Evolutionary conservation across 2,888 invertebrate species (phyloP).

Genomic region (Calameuta filiformis): DNA sequence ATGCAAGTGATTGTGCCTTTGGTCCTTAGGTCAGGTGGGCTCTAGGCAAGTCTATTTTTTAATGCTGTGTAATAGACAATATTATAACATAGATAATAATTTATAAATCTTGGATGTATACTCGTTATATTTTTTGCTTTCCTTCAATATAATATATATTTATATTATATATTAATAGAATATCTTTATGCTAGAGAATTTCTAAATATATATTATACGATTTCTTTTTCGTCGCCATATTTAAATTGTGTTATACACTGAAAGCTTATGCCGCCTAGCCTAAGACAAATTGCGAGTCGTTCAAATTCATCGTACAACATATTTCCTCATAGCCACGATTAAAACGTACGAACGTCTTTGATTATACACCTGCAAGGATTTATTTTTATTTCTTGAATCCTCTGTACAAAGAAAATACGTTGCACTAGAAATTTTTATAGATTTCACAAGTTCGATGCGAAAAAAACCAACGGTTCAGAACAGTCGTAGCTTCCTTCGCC

Average conservation of each 20-base stretch:
- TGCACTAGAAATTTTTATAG: not conserved
- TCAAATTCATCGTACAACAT: not conserved
- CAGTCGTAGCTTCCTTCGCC: slow-evolving; percentile 32
- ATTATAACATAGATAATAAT: slow-evolving; percentile 54
- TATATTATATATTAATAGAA: slow-evolving; percentile 58
- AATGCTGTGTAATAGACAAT: slow-evolving; percentile 58
- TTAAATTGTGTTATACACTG: slow-evolving; percentile 50
- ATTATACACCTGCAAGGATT: not conserved
- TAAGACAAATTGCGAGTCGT: slow-evolving; percentile 42
- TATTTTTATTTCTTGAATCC: not conserved
- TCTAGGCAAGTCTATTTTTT: slow-evolving; percentile 63
- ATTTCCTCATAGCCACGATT: not conserved
- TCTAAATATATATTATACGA: slow-evolving; percentile 41
- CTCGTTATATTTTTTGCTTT: slow-evolving; percentile 32
- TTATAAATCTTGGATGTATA: slow-evolving; percentile 62
- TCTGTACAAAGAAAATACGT: slow-evolving; percentile 4
- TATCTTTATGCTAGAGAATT: slow-evolving; percentile 51
- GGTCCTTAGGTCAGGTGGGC: slow-evolving; percentile 64
- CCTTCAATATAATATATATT: slow-evolving; percentile 53
- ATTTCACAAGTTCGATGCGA: slow-evolving; percentile 11
- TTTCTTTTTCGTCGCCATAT: slow-evolving; percentile 31
- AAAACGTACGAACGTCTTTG: not conserved
- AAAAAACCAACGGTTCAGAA: slow-evolving; percentile 41
- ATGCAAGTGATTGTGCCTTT: slow-evolving; percentile 64
- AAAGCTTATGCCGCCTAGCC: slow-evolving; percentile 55